phyloP scores from a whole-genome alignment of 2,113 vertebrate genomes.

The Ascaphus truei region DNA sequence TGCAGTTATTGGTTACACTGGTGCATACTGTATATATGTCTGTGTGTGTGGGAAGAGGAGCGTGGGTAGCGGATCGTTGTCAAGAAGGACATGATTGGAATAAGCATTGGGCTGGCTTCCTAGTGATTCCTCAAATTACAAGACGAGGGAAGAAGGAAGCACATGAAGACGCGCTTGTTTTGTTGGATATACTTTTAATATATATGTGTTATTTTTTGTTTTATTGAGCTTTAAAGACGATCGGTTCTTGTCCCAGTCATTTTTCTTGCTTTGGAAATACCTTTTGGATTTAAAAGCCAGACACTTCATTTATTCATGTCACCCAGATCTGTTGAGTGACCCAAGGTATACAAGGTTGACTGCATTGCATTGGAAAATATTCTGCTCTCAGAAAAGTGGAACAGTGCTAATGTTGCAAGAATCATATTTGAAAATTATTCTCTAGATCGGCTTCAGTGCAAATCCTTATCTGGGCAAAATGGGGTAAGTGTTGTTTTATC shows the following conservation, averaged over 20 bases:
- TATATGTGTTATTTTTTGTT: constrained; percentile 21
- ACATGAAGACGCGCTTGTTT: constrained; percentile 10
- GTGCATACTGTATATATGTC: constrained; percentile 37
- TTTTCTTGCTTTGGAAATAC: constrained; percentile 8
- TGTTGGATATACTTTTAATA: constrained; percentile 32
- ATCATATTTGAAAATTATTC: neutral
- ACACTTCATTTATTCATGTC: constrained; percentile 4
- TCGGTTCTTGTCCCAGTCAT: neutral
- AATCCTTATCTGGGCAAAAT: constrained; percentile 34
- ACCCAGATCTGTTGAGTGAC: neutral
- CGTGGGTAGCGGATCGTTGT: constrained; percentile 29
- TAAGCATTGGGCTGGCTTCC: constrained; percentile 27
- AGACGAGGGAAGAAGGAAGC: constrained; percentile 11
- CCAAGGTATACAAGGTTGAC: neutral
- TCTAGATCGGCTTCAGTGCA: constrained; percentile 16
- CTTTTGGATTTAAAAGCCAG: constrained; percentile 37
- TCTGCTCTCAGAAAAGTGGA: neutral
- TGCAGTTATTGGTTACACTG: constrained; percentile 26
- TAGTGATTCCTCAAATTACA: constrained; percentile 19
- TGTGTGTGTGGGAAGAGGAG: constrained; percentile 32
- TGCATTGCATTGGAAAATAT: neutral
- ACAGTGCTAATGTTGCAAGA: constrained; percentile 15
- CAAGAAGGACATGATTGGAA: constrained; percentile 32
- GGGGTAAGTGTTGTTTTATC: constrained; percentile 15
- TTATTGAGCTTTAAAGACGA: constrained; percentile 9